phyloP scores from a whole-genome alignment of 1,140 invertebrate genomes.

The Brachionus paranguensis region DNA sequence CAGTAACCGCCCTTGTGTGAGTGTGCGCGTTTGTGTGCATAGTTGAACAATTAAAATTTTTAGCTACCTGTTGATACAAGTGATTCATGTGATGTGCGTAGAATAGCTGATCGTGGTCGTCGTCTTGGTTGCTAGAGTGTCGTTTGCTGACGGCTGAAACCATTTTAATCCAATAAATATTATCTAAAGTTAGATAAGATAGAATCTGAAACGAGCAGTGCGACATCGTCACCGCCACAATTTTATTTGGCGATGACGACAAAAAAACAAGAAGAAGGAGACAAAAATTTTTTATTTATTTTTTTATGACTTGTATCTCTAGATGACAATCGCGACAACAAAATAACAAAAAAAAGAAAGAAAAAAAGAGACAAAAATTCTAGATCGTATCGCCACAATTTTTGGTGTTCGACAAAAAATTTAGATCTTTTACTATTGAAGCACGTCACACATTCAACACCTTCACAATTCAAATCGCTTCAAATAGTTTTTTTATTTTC shows the following conservation, averaged over 20 bases:
- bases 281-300: background rate
- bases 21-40: too few relatives aligned
- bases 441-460: background rate
- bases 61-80: constrained; percentile 12
- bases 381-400: constrained; percentile 26
- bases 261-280: background rate
- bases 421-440: background rate
- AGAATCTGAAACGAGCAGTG: background rate
- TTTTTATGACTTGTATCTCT: background rate
- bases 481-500: background rate
- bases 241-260: background rate
- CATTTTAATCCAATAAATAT: background rate
- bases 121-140: background rate
- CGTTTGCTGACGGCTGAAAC: constrained; percentile 10
- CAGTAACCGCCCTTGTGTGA: too few relatives aligned
- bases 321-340: background rate
- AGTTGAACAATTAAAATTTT: background rate
- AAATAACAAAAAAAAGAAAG: too few relatives aligned
- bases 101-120: background rate
- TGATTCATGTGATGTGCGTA: constrained; percentile 5
- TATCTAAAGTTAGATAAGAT: background rate
- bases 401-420: background rate
- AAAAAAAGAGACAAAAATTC: background rate
- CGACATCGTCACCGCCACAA: too few relatives aligned
- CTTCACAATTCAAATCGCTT: background rate